Conservation (phyloP, 1,140 invertebrate species). For the Leptinotarsa texana region DNA sequence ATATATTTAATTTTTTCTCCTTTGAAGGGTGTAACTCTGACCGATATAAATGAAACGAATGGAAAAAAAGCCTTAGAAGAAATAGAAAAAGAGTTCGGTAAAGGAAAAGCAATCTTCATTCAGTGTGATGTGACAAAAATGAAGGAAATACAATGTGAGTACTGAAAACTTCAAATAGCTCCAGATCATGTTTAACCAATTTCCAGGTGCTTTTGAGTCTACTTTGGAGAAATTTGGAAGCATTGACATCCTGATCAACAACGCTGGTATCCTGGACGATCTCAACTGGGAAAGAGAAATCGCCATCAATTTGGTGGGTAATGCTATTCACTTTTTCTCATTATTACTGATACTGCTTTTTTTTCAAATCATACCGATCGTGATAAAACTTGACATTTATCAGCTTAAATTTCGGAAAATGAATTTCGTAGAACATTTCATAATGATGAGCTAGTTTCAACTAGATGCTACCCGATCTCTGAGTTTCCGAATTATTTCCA, state of each 20-base stretch:
- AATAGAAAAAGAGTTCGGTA: background rate
- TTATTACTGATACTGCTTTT: no score
- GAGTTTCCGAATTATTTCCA: no score
- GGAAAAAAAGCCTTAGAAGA: background rate
- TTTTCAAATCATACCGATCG: no score
- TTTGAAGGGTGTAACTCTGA: background rate
- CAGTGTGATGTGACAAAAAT: background rate
- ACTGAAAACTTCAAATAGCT: no score
- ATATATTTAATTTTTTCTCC: no score
- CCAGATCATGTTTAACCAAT: background rate
- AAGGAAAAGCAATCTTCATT: background rate
- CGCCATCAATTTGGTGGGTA: slow-evolving; percentile 59
- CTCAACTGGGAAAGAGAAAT: slow-evolving; percentile 57
- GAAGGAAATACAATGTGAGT: background rate
- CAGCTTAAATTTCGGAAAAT: no score
- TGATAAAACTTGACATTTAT: no score
- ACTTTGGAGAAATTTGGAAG: slow-evolving; percentile 45
- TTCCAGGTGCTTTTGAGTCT: slow-evolving; percentile 18
- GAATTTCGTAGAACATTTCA: no score
- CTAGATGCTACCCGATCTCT: no score
- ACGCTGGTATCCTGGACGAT: slow-evolving; percentile 59
- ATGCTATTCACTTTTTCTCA: no score
- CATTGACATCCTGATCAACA: slow-evolving; percentile 61
- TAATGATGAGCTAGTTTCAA: no score
- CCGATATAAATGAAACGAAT: background rate